Evolutionary conservation across 2,797 vertebrate genomes (phyloP).

Genomic region (Glossophaga mutica): DNA sequence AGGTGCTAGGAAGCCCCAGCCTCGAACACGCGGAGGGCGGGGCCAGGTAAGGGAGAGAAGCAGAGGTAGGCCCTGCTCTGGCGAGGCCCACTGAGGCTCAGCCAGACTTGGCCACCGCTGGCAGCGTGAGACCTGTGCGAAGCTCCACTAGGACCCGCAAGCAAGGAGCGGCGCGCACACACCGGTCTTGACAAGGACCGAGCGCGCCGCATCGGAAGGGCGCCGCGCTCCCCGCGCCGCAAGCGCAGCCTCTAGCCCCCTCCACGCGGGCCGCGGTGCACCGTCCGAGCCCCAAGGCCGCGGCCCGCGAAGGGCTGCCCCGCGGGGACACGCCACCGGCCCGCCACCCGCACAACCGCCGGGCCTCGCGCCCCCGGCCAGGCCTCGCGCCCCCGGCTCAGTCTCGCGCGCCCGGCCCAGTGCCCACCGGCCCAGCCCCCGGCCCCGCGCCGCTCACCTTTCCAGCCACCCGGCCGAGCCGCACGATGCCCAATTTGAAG

Average conservation of each 20-base stretch:
- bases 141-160: neutral
- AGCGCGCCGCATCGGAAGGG: neutral
- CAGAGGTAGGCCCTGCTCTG: neutral
- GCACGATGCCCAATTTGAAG: constrained; percentile 97
- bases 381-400: neutral
- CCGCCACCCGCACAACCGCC: neutral
- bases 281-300: neutral
- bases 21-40: neutral
- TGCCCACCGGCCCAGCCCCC: constrained; percentile 81
- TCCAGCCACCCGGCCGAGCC: constrained; percentile 98
- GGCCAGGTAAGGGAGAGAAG: neutral
- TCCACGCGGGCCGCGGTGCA: neutral
- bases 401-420: neutral
- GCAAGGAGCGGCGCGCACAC: neutral
- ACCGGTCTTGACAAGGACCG: neutral
- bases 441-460: constrained; percentile 89
- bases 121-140: neutral
- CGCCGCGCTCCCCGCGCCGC: neutral
- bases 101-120: neutral
- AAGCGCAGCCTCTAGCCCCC: neutral
- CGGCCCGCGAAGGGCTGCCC: neutral
- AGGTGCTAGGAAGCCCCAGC: constrained; percentile 12
- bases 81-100: neutral
- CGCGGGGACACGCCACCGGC: neutral
- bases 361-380: neutral